A percentile compares a stretch with the other conserved stretches of the same genome.
Evolutionary conservation across 2,113 vertebrate species (phyloP).

Genomic region (Pedionomus torquatus): DNA sequence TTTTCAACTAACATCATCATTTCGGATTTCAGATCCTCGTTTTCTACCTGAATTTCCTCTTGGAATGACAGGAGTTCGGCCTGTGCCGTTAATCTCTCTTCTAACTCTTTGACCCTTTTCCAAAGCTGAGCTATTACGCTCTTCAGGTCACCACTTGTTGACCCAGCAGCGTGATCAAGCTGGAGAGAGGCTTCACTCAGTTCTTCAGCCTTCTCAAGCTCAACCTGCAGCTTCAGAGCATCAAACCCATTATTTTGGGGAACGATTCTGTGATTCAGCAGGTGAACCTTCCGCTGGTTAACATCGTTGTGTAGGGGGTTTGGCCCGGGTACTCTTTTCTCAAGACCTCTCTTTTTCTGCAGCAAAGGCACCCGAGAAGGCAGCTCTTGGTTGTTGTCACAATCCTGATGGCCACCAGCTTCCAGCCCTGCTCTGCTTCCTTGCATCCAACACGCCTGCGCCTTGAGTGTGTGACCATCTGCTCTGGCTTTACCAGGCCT

Average conservation of each 20-base stretch:
- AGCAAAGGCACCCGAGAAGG: conserved; percentile 43
- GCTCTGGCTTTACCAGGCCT: conserved; percentile 1
- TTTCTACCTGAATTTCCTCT: conserved; percentile 69
- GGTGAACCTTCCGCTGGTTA: conserved; percentile 28
- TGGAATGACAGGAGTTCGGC: conserved; percentile 29
- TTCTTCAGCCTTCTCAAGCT: conserved; percentile 68
- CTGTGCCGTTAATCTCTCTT: conserved; percentile 52
- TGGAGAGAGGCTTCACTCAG: conserved; percentile 18
- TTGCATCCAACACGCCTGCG: not conserved
- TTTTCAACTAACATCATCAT: conserved; percentile 54
- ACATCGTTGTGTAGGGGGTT: not conserved
- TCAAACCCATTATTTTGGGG: conserved; percentile 37
- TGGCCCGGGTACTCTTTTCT: conserved; percentile 27
- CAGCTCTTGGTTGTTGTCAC: conserved; percentile 49
- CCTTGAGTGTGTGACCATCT: not conserved
- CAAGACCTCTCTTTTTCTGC: conserved; percentile 35
- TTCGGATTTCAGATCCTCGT: conserved; percentile 63
- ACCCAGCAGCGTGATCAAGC: conserved; percentile 26
- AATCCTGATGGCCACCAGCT: conserved; percentile 29
- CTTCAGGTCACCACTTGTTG: conserved; percentile 66
- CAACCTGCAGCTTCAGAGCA: conserved; percentile 57
- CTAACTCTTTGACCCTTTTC: conserved; percentile 66
- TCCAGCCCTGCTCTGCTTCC: conserved; percentile 1
- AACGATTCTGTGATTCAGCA: conserved; percentile 3
- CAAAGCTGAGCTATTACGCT: conserved; percentile 73